Conservation (phyloP, 2,113 vertebrate species). For the Brevimyrus niger region DNA sequence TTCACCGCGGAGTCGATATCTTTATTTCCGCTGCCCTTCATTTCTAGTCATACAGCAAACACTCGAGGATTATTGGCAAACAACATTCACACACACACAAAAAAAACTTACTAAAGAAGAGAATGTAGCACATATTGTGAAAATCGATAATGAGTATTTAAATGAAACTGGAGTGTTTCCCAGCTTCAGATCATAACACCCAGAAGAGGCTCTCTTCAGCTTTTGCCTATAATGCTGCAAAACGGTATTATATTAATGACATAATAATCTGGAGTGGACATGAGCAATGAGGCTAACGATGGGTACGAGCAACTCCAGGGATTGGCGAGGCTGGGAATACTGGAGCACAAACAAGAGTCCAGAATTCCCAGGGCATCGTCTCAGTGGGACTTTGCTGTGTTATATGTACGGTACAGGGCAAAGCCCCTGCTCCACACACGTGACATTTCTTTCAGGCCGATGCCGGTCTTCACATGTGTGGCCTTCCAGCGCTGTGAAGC, state of each 20-base stretch:
- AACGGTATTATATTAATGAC: background rate
- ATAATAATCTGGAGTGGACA: background rate
- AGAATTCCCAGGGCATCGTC: background rate
- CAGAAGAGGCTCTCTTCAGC: background rate
- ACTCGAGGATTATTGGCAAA: background rate
- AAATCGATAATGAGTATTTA: background rate
- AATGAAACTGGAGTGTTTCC: background rate
- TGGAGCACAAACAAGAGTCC: background rate
- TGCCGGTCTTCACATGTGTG: background rate
- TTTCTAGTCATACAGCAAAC: background rate
- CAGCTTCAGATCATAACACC: background rate
- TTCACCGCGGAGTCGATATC: background rate
- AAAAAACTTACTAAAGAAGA: background rate
- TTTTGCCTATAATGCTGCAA: background rate
- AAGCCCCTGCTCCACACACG: background rate
- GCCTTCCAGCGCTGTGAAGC: background rate
- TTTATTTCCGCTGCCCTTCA: background rate
- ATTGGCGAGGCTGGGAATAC: background rate
- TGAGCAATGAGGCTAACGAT: background rate
- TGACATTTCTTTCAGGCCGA: background rate
- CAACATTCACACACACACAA: background rate
- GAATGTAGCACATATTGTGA: background rate
- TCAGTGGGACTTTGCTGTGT: background rate
- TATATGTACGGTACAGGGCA: background rate
- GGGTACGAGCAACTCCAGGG: background rate